Evolutionary conservation across 2,113 vertebrate species (phyloP).

Genomic region (Asarcornis scutulata): DNA sequence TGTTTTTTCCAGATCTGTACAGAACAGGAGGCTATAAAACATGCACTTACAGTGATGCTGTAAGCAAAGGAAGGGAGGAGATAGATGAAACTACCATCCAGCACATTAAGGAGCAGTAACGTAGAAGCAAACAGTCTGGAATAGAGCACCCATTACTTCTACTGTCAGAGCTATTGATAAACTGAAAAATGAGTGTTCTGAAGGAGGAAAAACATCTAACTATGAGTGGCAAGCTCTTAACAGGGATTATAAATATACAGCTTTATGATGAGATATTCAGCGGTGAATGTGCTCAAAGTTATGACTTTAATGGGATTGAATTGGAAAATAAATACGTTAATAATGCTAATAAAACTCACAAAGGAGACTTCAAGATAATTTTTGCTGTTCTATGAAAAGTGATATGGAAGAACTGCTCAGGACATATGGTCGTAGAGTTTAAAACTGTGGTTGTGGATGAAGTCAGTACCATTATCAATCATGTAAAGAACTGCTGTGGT

Average conservation of each 20-base stretch:
- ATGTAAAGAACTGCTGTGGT: not conserved
- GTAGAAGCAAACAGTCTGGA: not conserved
- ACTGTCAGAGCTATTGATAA: not conserved
- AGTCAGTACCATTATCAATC: not conserved
- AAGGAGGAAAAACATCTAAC: not conserved
- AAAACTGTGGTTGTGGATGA: not conserved
- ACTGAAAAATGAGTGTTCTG: slow-evolving; percentile 9
- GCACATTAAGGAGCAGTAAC: not conserved
- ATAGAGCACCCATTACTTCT: not conserved
- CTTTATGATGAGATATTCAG: not conserved
- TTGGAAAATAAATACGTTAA: slow-evolving; percentile 16
- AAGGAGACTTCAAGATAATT: not conserved
- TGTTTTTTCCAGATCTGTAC: not conserved
- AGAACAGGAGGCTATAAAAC: not conserved
- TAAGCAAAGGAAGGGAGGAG: not conserved
- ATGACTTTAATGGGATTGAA: not conserved
- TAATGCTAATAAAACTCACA: slow-evolving; percentile 18
- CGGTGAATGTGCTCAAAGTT: not conserved
- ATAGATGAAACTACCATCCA: not conserved
- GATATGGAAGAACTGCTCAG: not conserved
- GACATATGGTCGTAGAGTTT: not conserved
- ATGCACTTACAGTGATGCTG: not conserved
- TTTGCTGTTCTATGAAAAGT: not conserved
- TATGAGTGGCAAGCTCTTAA: not conserved
- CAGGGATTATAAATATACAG: not conserved